Conservation (phyloP, 2,888 invertebrate genomes). For the Smittia aterrima region DNA sequence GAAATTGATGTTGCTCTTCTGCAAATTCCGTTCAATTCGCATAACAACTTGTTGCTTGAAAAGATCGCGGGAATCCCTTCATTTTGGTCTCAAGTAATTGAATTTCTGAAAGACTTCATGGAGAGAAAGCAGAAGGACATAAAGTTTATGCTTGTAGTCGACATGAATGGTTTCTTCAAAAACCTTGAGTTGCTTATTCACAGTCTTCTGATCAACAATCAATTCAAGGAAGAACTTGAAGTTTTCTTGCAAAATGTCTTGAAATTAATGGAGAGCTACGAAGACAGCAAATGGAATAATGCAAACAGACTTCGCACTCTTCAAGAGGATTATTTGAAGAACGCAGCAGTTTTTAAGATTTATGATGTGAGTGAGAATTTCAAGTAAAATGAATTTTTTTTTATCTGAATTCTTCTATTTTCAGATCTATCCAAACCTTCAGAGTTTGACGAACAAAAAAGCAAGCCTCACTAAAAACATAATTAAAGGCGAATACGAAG, state of each 20-base stretch:
- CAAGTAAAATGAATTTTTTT: background rate
- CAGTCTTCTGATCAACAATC: background rate
- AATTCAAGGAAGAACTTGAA: background rate
- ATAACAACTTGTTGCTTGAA: background rate
- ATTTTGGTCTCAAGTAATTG: slow-evolving; percentile 14
- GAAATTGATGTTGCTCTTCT: background rate
- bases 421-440: slow-evolving; percentile 21
- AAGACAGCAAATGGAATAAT: background rate
- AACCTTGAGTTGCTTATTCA: background rate
- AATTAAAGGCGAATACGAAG: slow-evolving; percentile 38
- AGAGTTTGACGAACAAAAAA: background rate
- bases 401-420: background rate
- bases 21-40: slow-evolving; percentile 12
- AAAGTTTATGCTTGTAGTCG: slow-evolving; percentile 5
- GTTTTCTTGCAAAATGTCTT: no score
- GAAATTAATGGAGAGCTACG: background rate
- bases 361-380: background rate
- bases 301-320: background rate
- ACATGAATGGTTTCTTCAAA: slow-evolving; percentile 26
- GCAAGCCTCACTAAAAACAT: slow-evolving; percentile 12
- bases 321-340: background rate
- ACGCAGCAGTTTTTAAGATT: background rate
- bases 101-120: background rate
- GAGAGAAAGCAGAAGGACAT: slow-evolving; percentile 4
- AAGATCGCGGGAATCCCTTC: background rate